Evolutionary conservation across 2,797 vertebrate species (phyloP).

Genomic region (Muraenolepis orangiensis): DNA sequence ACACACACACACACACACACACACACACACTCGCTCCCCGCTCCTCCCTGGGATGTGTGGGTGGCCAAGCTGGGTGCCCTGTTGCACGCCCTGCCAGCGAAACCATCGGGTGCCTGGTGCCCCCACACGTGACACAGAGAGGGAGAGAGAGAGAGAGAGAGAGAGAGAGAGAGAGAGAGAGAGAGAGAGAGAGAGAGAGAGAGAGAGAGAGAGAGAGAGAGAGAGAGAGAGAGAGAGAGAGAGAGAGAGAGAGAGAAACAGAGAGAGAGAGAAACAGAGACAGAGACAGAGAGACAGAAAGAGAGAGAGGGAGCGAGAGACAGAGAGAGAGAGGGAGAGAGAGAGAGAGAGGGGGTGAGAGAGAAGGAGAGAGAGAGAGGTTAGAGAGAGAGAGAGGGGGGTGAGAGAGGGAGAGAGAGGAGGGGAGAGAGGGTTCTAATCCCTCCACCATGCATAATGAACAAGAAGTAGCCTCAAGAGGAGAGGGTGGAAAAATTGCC

Average conservation of each 20-base stretch:
- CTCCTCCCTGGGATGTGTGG: constrained; percentile 68
- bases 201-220: too few relatives aligned
- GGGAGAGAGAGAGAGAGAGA: not conserved
- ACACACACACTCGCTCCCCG: constrained; percentile 50
- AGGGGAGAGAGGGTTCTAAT: too few relatives aligned
- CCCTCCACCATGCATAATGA: constrained; percentile 74
- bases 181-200: too few relatives aligned
- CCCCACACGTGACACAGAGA: constrained; percentile 52
- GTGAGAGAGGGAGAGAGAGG: constrained; percentile 40
- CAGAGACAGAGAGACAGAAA: constrained; percentile 28
- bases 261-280: too few relatives aligned
- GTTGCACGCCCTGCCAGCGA: constrained; percentile 63
- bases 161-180: not conserved
- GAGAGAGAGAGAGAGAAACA: constrained; percentile 18
- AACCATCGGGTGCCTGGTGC: constrained; percentile 63
- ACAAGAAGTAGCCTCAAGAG: constrained; percentile 77
- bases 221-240: constrained; percentile 19
- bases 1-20: constrained; percentile 31
- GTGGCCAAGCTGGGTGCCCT: constrained; percentile 74
- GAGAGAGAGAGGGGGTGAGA: too few relatives aligned
- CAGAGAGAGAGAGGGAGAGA: not conserved
- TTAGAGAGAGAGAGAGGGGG: not conserved
- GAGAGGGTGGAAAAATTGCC: constrained; percentile 63
- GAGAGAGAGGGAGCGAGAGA: constrained; percentile 12
- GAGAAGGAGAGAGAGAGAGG: too few relatives aligned